Evolutionary conservation across 2,113 vertebrate species (phyloP).

Genomic region (Empidonax traillii): DNA sequence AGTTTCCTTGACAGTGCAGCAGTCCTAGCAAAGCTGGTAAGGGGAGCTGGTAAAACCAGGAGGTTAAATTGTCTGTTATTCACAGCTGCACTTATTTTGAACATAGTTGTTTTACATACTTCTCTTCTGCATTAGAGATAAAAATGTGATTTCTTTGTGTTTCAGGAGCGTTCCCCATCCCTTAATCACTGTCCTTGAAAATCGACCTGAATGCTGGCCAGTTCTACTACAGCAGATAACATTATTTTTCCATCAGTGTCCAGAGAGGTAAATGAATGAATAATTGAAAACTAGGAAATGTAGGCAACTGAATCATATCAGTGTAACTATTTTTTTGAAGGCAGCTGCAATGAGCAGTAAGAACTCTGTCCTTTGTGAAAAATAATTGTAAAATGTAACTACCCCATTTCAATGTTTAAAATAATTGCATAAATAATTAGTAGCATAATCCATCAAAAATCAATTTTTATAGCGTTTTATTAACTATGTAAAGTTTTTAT

Average conservation of each 20-base stretch:
- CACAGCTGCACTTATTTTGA: neutral
- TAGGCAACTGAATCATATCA: neutral
- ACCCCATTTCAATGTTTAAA: neutral
- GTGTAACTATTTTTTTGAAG: neutral
- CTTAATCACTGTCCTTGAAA: conserved; percentile 89
- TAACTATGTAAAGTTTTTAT: neutral
- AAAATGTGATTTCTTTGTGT: conserved; percentile 23
- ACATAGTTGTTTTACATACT: neutral
- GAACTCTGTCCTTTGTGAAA: neutral
- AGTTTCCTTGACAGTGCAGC: neutral
- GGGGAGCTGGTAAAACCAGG: neutral
- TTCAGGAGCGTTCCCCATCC: conserved; percentile 88
- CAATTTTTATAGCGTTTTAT: neutral
- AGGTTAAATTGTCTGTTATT: neutral
- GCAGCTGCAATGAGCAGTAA: neutral
- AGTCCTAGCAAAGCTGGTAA: neutral
- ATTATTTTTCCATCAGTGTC: conserved; percentile 78
- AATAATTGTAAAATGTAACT: neutral
- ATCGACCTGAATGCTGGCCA: conserved; percentile 90
- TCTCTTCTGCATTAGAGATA: neutral
- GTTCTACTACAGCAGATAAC: conserved; percentile 84
- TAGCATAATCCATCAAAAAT: neutral
- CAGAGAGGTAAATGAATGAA: conserved; percentile 78
- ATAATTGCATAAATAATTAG: neutral
- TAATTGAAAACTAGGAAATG: neutral